phyloP scores from a whole-genome alignment of 2,888 invertebrate species.

The Acanthosepion lycidas region DNA sequence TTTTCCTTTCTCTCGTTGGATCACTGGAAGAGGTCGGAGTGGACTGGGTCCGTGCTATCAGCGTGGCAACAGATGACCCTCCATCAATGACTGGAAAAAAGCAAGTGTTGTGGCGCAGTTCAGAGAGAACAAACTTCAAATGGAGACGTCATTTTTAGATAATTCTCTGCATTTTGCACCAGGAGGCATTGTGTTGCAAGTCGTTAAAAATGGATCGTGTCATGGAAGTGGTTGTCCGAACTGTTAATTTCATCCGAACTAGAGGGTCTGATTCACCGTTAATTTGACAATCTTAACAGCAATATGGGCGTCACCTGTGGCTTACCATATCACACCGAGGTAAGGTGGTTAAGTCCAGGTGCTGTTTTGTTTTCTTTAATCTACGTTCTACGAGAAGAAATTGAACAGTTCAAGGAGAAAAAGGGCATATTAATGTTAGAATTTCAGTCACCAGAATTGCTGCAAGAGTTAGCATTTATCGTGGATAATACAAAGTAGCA shows the following conservation, averaged over 20 bases:
- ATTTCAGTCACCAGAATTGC: too few relatives aligned
- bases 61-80: not conserved
- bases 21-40: not conserved
- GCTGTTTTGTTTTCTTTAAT: not conserved
- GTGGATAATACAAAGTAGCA: too few relatives aligned
- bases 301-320: too few relatives aligned
- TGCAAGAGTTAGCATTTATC: too few relatives aligned
- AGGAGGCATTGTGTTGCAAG: not conserved
- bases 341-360: not conserved
- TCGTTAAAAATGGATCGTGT: not conserved
- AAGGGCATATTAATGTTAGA: too few relatives aligned
- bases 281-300: too few relatives aligned
- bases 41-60: not conserved
- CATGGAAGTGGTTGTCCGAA: too few relatives aligned
- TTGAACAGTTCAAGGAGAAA: too few relatives aligned
- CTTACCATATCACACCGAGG: not conserved
- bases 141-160: not conserved
- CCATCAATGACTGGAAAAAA: not conserved
- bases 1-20: conserved; percentile 11
- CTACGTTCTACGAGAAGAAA: not conserved
- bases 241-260: too few relatives aligned
- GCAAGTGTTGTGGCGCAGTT: not conserved
- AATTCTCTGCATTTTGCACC: not conserved
- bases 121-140: not conserved
- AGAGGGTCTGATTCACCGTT: too few relatives aligned